phyloP scores from a whole-genome alignment of 2,113 vertebrate genomes.

The Saccopteryx bilineata region DNA sequence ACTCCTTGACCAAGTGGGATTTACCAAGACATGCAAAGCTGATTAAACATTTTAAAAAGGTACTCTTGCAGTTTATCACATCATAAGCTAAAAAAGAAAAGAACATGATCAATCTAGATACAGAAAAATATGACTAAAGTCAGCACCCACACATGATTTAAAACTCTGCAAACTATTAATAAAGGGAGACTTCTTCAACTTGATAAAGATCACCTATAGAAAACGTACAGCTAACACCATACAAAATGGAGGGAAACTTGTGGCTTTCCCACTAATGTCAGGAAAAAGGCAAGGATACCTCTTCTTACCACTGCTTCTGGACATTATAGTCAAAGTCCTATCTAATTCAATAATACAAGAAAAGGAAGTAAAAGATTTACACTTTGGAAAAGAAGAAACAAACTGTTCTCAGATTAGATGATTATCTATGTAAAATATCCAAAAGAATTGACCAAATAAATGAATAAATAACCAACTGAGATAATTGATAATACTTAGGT shows the following conservation, averaged over 20 bases:
- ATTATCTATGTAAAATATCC: background rate
- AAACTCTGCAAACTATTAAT: background rate
- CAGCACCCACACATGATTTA: background rate
- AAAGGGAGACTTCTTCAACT: background rate
- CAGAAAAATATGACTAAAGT: background rate
- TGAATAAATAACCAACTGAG: too few relatives aligned
- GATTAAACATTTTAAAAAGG: background rate
- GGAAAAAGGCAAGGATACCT: background rate
- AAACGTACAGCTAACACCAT: background rate
- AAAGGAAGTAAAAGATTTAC: background rate
- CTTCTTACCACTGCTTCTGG: background rate
- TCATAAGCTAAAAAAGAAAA: background rate
- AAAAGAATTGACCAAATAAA: background rate
- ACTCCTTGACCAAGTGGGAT: background rate
- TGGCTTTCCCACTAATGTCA: background rate
- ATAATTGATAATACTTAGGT: background rate
- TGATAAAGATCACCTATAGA: background rate
- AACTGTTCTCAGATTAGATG: background rate
- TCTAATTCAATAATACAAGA: background rate
- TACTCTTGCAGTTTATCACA: background rate
- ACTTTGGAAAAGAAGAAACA: background rate
- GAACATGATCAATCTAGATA: background rate
- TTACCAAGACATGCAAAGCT: background rate
- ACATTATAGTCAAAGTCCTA: background rate
- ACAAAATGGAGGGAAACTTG: background rate